Conservation (phyloP, 1,140 invertebrate species). For the Zaprionus tsacasi region DNA sequence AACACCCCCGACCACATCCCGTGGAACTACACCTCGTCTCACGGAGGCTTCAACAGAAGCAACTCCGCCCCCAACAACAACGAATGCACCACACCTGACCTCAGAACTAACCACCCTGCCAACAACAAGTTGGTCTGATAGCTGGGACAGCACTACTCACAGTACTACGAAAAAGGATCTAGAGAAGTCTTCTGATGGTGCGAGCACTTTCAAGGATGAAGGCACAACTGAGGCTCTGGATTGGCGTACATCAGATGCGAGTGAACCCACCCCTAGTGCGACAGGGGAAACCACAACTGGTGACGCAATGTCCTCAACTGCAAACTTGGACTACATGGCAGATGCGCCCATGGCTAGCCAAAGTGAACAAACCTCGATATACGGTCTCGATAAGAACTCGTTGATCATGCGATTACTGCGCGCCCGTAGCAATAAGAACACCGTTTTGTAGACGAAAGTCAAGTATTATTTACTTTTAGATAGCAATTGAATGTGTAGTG, state of each 20-base stretch:
- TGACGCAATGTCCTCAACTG: conserved; percentile 5
- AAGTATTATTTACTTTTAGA: conserved; percentile 10
- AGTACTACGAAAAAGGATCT: neutral
- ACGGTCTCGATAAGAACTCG: conserved; percentile 67
- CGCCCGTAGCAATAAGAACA: conserved; percentile 60
- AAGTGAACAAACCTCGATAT: conserved; percentile 59
- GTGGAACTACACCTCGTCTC: neutral
- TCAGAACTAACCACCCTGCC: neutral
- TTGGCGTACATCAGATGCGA: neutral
- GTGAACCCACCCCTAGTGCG: neutral
- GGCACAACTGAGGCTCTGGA: neutral
- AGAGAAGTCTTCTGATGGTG: neutral
- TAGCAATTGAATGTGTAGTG: conserved; percentile 8
- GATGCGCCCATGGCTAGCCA: conserved; percentile 39
- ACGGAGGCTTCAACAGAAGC: neutral
- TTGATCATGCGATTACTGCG: conserved; percentile 67
- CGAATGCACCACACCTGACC: neutral
- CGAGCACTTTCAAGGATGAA: neutral
- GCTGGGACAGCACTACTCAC: conserved; percentile 9
- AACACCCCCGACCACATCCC: neutral
- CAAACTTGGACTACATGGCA: conserved; percentile 49
- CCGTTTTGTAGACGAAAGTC: conserved; percentile 40
- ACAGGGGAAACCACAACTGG: neutral
- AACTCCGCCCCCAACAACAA: neutral
- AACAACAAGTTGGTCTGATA: neutral